Base-by-base conservation (phyloP, 2,888 invertebrate species). In the Petrolisthes manimaculis region DNA sequence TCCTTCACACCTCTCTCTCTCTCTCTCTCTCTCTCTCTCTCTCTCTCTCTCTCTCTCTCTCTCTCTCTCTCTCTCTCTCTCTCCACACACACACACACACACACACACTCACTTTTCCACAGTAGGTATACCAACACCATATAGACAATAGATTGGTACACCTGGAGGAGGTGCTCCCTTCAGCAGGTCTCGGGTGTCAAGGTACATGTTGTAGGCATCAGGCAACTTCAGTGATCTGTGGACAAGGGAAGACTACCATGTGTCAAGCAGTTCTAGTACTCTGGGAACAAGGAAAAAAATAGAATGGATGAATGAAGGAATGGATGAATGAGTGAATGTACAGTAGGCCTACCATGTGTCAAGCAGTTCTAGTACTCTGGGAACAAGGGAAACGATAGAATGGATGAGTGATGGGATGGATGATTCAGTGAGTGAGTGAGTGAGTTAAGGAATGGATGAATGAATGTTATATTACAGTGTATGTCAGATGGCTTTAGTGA, bases 141-240 rank as follows among this genome's bases (percentile, higher is more conserved):
- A 96, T 3, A 97, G 92, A 93, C 97, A 97, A 94, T 97, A 97
- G 84, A 97, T 93, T 93, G 97, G 97, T 5, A 97, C 97, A 86
- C 96, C 96, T 2, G 98, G 98, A 75, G 97, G 95, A 91, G 94
- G 94, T 92, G 97, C 95, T 92, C 96, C 95, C 77, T 94, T 92
- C 69, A 95, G 94, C 92, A 95, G 96, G 84, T 95, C 94, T 92
- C 95, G 94, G 9, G 96, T 96, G 93, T 97, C 97, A 92, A 96
- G 95, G 90, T 95, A 95, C 96, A 98, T 98, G 93, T 98, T 96
- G 96, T 97, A 97, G 53, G 97, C 98, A 91, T 95, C 94, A n/a
- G 95, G 95, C 92, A 96, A 96, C 92, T 96, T 95, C 92, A 98
- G 95, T 92, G 97, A 97, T 83, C 96, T 95, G 93, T 92, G 55